Conservation (phyloP, 2,797 vertebrate genomes). For the Distichodus sexfasciatus region DNA sequence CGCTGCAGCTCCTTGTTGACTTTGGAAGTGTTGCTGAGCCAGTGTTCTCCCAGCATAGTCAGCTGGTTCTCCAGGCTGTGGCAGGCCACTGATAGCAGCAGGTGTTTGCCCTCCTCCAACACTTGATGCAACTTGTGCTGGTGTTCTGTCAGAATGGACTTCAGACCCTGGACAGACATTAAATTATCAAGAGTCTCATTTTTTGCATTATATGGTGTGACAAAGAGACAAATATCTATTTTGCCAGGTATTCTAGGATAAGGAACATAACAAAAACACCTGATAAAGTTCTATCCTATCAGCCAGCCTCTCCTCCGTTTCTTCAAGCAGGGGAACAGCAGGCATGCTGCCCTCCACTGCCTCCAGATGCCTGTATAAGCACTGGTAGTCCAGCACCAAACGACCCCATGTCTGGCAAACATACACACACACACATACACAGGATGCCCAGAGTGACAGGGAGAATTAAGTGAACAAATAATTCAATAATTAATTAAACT, state of each 20-base stretch:
- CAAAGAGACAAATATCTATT: background rate
- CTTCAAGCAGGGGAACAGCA: constrained; percentile 85
- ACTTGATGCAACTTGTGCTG: constrained; percentile 91
- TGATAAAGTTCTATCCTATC: constrained; percentile 88
- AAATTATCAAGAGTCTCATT: background rate
- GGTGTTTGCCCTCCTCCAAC: constrained; percentile 88
- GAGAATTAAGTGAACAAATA: background rate
- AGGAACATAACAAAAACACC: constrained; percentile 60
- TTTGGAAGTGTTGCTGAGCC: constrained; percentile 85
- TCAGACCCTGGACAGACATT: constrained; percentile 74
- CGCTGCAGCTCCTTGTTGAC: constrained; percentile 91
- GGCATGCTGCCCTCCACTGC: constrained; percentile 85
- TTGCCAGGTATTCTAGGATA: background rate
- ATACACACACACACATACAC: constrained; percentile 63
- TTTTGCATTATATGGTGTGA: background rate
- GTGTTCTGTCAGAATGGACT: constrained; percentile 82
- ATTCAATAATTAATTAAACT: background rate
- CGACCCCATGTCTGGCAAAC: constrained; percentile 85
- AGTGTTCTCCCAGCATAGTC: constrained; percentile 87
- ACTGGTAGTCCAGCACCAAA: constrained; percentile 82
- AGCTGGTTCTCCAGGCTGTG: constrained; percentile 86
- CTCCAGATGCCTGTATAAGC: constrained; percentile 82
- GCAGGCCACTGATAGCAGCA: constrained; percentile 86
- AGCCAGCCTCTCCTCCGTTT: constrained; percentile 85
- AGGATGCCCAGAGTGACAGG: background rate